Base-by-base conservation (phyloP, 2,113 vertebrate genomes). In the Siphamia tubifer region DNA sequence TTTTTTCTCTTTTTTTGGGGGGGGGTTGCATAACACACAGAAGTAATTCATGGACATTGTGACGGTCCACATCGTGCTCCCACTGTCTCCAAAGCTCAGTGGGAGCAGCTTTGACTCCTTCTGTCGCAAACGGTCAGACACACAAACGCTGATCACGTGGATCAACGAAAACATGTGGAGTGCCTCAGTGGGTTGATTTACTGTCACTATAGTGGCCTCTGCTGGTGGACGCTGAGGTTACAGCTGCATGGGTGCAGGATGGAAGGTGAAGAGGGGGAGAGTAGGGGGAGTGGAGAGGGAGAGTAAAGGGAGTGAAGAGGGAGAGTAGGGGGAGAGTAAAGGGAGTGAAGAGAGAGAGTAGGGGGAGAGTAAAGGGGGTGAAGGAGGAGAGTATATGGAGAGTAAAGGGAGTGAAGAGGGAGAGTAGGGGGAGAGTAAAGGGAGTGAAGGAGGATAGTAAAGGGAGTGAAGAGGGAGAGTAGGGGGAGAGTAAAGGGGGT, bases 161-260 rank as follows among this genome's bases (percentile, higher is more conserved):
- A 34, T 57, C 13, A 24, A 2, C 3, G 36, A 61, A 56, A 51
- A 76, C 70, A 55, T 74, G 76, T 47, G 43, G 34, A 11, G 19
- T 4, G 10, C 9, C 5, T 8, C 17, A 54, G 45, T 0, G 1
- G 28, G 24, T 28, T 2, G 9, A 1, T 86, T 71, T 42, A 4
- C 68, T 58, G 81, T 77, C 40, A 77, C 74, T 62, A 55, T 42
- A 79, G 83, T 88, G 85, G 17, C 87, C 84, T 87, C 90, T 91
- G 79, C 66, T 88, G 90, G 87, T 17, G 5, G 0, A 31, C 2
- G 0, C 2, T 16, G 56, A 5, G 16, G 28, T 35, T 71, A 28
- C 83, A 76, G 2, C n/a, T 23, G 10, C 15, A 58, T 16, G 1
- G 6, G 1, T 48, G 27, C 8, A 20, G 3, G 2, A 28, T 15